These are phyloP conservation scores for Cuculus canorus DNA, from an alignment of 2,797 vertebrate species.

Conservation along the genomic window DNA sequence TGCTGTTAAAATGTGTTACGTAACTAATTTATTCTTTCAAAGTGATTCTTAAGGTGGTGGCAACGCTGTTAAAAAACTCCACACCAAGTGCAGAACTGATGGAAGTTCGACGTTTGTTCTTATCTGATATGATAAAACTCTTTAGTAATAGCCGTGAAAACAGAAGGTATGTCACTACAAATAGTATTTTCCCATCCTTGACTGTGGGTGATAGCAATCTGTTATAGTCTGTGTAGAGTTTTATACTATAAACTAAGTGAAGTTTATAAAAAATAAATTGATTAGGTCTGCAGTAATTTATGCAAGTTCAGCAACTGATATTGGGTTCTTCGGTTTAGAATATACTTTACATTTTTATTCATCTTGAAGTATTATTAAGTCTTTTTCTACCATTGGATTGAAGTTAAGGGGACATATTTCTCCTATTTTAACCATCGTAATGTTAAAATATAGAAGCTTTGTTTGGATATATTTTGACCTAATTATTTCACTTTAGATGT, in stretches of 20 bases:
- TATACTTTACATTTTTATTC: background rate
- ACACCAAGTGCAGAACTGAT: slow-evolving; percentile 94
- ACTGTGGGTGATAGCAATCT: background rate
- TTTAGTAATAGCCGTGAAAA: slow-evolving; percentile 99
- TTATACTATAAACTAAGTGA: background rate
- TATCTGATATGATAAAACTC: slow-evolving; percentile 99
- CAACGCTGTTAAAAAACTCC: slow-evolving; percentile 96
- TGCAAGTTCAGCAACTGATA: background rate
- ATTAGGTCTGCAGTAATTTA: background rate
- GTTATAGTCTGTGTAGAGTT: background rate
- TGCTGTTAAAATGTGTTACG: background rate
- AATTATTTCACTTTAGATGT: slow-evolving; percentile 84
- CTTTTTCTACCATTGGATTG: background rate
- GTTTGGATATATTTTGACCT: slow-evolving; percentile 58
- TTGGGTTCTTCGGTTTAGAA: background rate
- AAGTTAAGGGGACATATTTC: background rate
- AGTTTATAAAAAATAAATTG: background rate
- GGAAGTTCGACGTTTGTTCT: slow-evolving; percentile 97
- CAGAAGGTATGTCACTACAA: slow-evolving; percentile 83
- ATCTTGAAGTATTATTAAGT: background rate
- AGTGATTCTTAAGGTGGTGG: slow-evolving; percentile 99
- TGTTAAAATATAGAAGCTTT: slow-evolving; percentile 6
- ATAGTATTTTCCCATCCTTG: background rate
- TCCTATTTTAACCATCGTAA: background rate
- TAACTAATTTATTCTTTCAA: slow-evolving; percentile 65